Percentiles rank a stretch among this genome's conserved stretches.
These are phyloP conservation scores for Drosophila phalerata DNA, from an alignment of 2,888 invertebrate genomes.

Conservation along the genomic window DNA sequence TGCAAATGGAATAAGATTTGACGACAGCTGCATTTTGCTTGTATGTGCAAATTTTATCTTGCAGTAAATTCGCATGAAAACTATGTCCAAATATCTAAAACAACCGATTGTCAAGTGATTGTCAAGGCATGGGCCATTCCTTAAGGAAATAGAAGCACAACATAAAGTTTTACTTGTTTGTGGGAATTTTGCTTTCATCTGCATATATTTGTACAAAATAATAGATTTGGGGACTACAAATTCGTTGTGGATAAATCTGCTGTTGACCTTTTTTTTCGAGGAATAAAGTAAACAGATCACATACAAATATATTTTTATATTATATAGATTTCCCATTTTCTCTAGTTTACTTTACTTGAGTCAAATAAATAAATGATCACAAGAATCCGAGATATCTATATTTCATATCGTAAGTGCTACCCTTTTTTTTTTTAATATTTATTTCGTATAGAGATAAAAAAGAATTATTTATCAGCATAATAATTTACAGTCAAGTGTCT, in stretches of 20 bases:
- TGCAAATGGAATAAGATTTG: constrained; percentile 19
- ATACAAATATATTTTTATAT: neutral
- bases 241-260: neutral
- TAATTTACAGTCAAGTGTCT: constrained; percentile 7
- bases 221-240: constrained; percentile 13
- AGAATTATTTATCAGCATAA: constrained; percentile 1
- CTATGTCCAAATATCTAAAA: constrained; percentile 17
- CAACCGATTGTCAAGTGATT: constrained; percentile 11
- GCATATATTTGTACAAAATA: constrained; percentile 24
- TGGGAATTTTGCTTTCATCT: constrained; percentile 16
- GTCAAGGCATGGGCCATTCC: neutral
- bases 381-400: neutral
- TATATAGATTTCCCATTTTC: neutral
- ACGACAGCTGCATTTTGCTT: constrained; percentile 35
- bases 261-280: neutral
- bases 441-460: neutral
- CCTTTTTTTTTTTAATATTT: neutral
- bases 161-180: constrained; percentile 3
- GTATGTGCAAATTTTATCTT: constrained; percentile 16
- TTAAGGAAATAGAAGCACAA: neutral
- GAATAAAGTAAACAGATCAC: neutral
- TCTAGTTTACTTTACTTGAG: no score
- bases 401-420: neutral
- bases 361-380: neutral
- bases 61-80: constrained; percentile 12